Evolutionary conservation across 2,888 invertebrate genomes (phyloP).

Genomic region (Mylabris sibirica): DNA sequence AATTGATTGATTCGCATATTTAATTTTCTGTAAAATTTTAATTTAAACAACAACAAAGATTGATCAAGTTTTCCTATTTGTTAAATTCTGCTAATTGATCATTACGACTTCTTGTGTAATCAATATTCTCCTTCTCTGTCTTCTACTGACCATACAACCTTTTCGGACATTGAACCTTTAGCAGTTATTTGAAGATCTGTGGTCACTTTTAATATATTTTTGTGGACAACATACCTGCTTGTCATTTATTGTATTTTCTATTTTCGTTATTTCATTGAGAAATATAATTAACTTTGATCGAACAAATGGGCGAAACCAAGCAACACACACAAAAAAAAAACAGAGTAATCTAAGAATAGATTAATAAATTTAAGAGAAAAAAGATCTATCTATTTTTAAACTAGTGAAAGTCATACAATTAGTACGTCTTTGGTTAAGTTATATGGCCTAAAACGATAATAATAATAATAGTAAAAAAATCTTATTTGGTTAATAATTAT

Average conservation of each 20-base stretch:
- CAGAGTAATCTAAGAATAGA: not conserved
- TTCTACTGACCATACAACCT: not conserved
- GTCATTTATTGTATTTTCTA: not conserved
- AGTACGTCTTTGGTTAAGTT: not conserved
- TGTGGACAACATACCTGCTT: not conserved
- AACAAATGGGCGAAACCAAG: too few relatives aligned
- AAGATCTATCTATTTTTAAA: slow-evolving; percentile 6
- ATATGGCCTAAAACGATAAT: not conserved
- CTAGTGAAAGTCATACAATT: slow-evolving; percentile 7
- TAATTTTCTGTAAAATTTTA: too few relatives aligned
- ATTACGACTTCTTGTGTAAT: not conserved
- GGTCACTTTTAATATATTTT: not conserved
- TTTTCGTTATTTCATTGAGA: not conserved
- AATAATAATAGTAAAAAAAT: not conserved
- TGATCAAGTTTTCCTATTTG: not conserved
- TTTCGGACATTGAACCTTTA: not conserved
- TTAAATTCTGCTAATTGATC: slow-evolving; percentile 1
- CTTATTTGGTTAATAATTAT: slow-evolving; percentile 4
- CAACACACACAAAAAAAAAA: not conserved
- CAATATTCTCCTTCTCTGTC: not conserved
- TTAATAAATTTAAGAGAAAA: not conserved
- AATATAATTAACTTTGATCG: not conserved
- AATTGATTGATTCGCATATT: not conserved
- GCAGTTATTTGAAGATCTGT: slow-evolving; percentile 8
- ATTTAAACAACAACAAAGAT: not conserved